phyloP scores from a whole-genome alignment of 1,140 invertebrate genomes.

The Camponotus floridanus region DNA sequence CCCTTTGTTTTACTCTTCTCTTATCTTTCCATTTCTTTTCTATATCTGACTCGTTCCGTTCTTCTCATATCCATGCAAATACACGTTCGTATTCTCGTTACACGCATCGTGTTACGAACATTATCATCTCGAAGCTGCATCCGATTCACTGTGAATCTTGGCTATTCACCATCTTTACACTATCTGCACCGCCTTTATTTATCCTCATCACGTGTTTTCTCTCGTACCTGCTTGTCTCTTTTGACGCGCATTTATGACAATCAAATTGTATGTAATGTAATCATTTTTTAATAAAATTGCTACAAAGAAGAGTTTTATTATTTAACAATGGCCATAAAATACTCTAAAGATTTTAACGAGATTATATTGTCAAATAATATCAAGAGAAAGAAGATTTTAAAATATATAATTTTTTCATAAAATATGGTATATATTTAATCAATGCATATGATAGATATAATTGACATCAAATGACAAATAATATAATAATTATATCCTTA shows the following conservation, averaged over 20 bases:
- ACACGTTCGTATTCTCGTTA: constrained; percentile 33
- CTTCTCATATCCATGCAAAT: constrained; percentile 6
- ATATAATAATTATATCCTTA: neutral
- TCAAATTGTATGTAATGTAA: constrained; percentile 52
- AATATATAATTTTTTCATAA: neutral
- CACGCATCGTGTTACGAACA: constrained; percentile 38
- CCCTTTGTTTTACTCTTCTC: constrained; percentile 16
- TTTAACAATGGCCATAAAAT: neutral
- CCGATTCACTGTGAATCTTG: constrained; percentile 51
- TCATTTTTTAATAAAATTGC: neutral
- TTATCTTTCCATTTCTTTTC: constrained; percentile 31
- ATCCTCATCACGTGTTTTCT: constrained; percentile 44
- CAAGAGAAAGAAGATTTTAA: neutral
- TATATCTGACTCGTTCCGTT: neutral
- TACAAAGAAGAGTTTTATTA: neutral
- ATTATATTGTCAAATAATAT: neutral
- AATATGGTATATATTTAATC: neutral
- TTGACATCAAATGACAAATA: neutral
- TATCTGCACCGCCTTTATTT: constrained; percentile 57
- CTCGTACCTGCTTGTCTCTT: constrained; percentile 57
- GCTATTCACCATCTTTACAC: constrained; percentile 39
- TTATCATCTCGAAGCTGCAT: constrained; percentile 28
- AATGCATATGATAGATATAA: neutral
- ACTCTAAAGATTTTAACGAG: neutral
- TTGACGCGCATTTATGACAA: constrained; percentile 66